These are phyloP conservation scores for Thelaira solivaga DNA, from an alignment of 2,888 invertebrate genomes.

Conservation along the genomic window DNA sequence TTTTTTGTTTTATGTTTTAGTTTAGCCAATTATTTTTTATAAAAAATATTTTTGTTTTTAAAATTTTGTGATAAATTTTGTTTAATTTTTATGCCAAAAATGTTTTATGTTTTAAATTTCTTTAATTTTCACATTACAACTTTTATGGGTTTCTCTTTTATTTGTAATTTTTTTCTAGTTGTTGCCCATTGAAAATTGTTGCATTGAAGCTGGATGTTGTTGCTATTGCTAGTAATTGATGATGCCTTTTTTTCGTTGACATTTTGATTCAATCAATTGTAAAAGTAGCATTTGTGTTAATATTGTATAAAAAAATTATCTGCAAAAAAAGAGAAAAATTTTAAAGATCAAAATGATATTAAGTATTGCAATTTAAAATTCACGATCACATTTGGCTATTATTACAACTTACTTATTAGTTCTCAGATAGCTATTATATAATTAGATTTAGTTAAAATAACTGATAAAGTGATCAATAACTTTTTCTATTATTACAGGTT, in stretches of 20 bases:
- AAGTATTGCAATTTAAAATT: too few relatives aligned
- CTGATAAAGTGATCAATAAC: too few relatives aligned
- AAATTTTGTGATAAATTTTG: conserved; percentile 59
- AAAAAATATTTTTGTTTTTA: conserved; percentile 49
- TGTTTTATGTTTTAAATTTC: conserved; percentile 62
- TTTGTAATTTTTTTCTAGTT: conserved; percentile 25
- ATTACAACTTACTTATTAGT: too few relatives aligned
- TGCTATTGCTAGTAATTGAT: conserved; percentile 15
- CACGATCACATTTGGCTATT: too few relatives aligned
- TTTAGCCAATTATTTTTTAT: conserved; percentile 54
- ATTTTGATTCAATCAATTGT: conserved; percentile 21
- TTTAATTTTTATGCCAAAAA: conserved; percentile 66
- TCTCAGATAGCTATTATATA: too few relatives aligned
- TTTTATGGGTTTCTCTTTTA: conserved; percentile 42
- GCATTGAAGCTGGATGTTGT: conserved; percentile 44
- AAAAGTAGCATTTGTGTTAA: conserved; percentile 8
- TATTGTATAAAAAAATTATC: conserved; percentile 11
- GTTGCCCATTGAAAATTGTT: conserved; percentile 33
- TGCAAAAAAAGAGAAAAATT: neutral
- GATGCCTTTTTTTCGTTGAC: conserved; percentile 32
- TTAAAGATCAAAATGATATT: neutral
- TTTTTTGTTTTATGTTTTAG: conserved; percentile 10
- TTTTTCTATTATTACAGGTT: too few relatives aligned
- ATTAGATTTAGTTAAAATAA: too few relatives aligned
- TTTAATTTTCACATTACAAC: conserved; percentile 60